Evolutionary conservation across 1,140 invertebrate genomes (phyloP).

Genomic region (Drosophila melanica): DNA sequence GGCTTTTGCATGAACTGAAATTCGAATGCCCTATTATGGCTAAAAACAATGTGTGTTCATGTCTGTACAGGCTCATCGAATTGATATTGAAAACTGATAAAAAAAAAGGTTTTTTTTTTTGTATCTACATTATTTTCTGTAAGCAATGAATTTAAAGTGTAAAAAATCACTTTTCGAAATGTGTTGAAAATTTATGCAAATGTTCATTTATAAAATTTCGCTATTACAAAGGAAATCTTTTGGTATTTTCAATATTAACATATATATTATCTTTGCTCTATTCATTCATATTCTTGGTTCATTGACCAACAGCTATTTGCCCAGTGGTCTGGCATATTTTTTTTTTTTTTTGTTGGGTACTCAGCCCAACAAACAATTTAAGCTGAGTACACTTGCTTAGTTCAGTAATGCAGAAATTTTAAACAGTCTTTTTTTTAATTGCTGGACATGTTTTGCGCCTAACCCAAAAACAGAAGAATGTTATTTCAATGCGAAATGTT

Average conservation of each 20-base stretch:
- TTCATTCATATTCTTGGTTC: background rate
- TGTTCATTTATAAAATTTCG: background rate
- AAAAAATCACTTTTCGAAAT: no score
- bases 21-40: no score
- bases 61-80: no score
- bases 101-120: no score
- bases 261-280: background rate
- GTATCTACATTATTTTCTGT: no score
- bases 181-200: no score
- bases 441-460: background rate
- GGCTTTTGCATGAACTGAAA: no score
- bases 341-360: background rate
- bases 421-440: slow-evolving; percentile 18
- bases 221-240: background rate
- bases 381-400: slow-evolving; percentile 31
- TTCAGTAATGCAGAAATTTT: slow-evolving; percentile 23
- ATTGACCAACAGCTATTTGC: slow-evolving; percentile 7
- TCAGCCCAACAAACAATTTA: slow-evolving; percentile 18
- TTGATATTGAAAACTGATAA: no score
- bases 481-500: background rate
- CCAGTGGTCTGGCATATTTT: slow-evolving; percentile 13
- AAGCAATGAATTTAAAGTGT: no score
- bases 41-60: no score
- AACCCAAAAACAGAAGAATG: background rate
- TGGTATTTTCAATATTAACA: no score